Evolutionary conservation across 30 jellyfish, hydroid and myxozoan species (phyloP).

Genomic region (Mastigias papua): DNA sequence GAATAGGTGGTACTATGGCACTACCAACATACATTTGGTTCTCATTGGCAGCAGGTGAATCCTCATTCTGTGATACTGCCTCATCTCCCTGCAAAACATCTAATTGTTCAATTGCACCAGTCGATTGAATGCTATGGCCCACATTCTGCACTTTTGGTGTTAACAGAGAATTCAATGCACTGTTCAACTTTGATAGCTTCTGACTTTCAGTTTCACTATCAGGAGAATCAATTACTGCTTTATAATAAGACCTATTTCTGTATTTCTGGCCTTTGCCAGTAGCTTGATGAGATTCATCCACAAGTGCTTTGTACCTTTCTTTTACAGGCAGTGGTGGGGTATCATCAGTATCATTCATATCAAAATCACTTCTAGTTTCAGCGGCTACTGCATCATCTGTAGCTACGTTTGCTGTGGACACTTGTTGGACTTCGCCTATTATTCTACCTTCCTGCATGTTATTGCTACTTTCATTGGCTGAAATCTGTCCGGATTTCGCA

Average conservation of each 20-base stretch:
- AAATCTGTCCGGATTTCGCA: conserved; percentile 30
- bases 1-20: background rate
- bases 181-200: conserved; percentile 28
- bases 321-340: background rate
- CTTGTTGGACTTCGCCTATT: background rate
- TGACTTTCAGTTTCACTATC: conserved; percentile 9
- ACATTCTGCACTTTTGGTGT: background rate
- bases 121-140: background rate
- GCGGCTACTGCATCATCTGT: background rate
- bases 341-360: background rate
- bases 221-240: conserved; percentile 51
- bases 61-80: background rate
- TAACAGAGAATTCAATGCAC: conserved; percentile 11
- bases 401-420: background rate
- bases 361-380: background rate
- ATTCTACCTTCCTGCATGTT: background rate
- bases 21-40: background rate
- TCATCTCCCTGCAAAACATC: background rate
- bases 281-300: background rate
- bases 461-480: background rate
- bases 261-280: background rate
- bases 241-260: conserved; percentile 65
- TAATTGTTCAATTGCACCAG: background rate
- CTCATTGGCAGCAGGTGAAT: background rate
- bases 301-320: background rate